These are phyloP conservation scores for Tiliacea citrago DNA, from an alignment of 2,888 invertebrate genomes.

Conservation along the genomic window DNA sequence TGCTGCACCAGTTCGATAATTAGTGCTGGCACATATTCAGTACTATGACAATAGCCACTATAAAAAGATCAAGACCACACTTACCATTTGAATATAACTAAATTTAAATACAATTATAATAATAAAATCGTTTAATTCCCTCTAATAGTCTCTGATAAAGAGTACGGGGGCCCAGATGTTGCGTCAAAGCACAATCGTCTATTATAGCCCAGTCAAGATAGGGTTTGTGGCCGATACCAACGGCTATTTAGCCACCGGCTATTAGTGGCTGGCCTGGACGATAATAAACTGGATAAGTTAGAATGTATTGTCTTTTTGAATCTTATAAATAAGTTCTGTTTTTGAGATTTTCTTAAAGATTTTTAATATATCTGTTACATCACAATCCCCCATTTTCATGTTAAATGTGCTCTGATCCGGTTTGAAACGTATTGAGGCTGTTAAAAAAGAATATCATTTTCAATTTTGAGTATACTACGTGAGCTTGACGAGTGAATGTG, in stretches of 20 bases:
- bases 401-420: too few relatives aligned
- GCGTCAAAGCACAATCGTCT: slow-evolving; percentile 52
- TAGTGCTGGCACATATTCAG: background rate
- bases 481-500: too few relatives aligned
- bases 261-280: slow-evolving; percentile 30
- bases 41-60: background rate
- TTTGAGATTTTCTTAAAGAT: too few relatives aligned
- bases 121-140: background rate
- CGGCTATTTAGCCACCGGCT: slow-evolving; percentile 48
- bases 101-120: background rate
- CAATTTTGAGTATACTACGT: too few relatives aligned
- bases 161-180: background rate
- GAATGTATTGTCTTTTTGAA: background rate
- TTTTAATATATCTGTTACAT: background rate
- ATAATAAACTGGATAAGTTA: slow-evolving; percentile 20
- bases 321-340: background rate
- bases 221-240: slow-evolving; percentile 22
- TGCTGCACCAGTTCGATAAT: too few relatives aligned
- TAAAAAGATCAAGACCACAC: background rate
- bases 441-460: too few relatives aligned
- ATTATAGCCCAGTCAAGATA: slow-evolving; percentile 52
- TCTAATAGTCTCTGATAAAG: slow-evolving; percentile 12
- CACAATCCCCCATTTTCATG: too few relatives aligned
- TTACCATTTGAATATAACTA: background rate
- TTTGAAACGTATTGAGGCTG: too few relatives aligned